These are phyloP conservation scores for Calliopum simillimum DNA, from an alignment of 2,888 invertebrate genomes.

Conservation along the genomic window DNA sequence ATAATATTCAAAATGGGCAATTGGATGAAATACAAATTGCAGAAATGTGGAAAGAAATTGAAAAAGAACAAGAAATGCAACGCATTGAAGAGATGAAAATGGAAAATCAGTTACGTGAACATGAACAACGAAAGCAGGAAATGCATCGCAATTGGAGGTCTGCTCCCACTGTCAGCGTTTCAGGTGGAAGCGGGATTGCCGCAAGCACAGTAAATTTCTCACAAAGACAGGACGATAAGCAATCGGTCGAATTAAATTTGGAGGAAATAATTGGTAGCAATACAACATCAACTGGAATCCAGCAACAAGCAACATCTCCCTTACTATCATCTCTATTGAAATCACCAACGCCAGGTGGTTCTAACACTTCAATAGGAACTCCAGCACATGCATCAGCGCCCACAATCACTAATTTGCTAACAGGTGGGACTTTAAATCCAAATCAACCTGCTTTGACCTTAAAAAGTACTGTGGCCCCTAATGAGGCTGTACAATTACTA, in stretches of 20 bases:
- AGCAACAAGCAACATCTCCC: slow-evolving; percentile 70
- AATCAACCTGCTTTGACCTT: slow-evolving; percentile 55
- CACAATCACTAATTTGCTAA: slow-evolving; percentile 67
- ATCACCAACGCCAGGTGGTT: slow-evolving; percentile 70
- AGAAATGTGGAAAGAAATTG: slow-evolving; percentile 80
- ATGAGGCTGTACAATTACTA: slow-evolving; percentile 53
- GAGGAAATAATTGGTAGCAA: slow-evolving; percentile 53
- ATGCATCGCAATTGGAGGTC: slow-evolving; percentile 72
- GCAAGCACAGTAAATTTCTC: slow-evolving; percentile 39
- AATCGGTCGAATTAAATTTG: slow-evolving; percentile 59
- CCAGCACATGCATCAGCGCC: slow-evolving; percentile 61
- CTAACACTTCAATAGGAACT: slow-evolving; percentile 65
- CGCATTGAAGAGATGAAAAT: slow-evolving; percentile 73
- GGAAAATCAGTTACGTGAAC: slow-evolving; percentile 62
- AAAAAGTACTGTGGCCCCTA: slow-evolving; percentile 47
- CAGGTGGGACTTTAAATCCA: slow-evolving; percentile 58
- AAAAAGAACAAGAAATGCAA: slow-evolving; percentile 77
- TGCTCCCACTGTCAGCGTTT: slow-evolving; percentile 30
- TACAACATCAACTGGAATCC: slow-evolving; percentile 31
- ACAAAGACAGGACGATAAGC: slow-evolving; percentile 28
- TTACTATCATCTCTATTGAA: slow-evolving; percentile 86
- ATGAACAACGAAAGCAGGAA: slow-evolving; percentile 75
- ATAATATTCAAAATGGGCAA: slow-evolving; percentile 68
- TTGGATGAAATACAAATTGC: slow-evolving; percentile 79
- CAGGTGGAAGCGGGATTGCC: slow-evolving; percentile 32